Evolutionary conservation across 2,888 invertebrate species (phyloP), one percentile per base, ranked within the genome.

Genomic region (Monopis laevigella): DNA sequence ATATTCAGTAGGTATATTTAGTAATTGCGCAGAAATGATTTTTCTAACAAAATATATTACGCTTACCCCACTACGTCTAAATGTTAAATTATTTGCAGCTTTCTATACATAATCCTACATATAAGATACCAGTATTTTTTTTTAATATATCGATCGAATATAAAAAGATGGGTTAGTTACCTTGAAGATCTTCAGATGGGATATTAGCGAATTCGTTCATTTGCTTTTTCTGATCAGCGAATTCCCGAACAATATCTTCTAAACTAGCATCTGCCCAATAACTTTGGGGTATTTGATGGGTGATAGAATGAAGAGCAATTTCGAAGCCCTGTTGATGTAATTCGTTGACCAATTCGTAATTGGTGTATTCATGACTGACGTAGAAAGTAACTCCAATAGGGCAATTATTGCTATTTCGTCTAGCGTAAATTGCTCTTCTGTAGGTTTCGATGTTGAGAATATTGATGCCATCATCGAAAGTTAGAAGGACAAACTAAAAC

Each of bases 301-400:
- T 82, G 18, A 90, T 84, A 3, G 89, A 89, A 58, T 90, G 89
- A 1, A 89, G 68, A 1, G 86, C 88, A 2, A 90, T 86, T 62
- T 90, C 89, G 46, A 84, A 86, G 0, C 89, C 40, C 16, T 40
- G 17, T 14, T 40, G 27, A 12, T 40, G 28, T 7, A 42, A 14
- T 11, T 42, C 42, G 19, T 42, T 35, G 1, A 85, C 64, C 49
- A 63, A 50, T 2, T 65, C 54, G 50, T 86, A 87, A 53, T 86
- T 82, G 2, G 85, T 84, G 51, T 86, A 87, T 47, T 86, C 83
- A 51, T 88, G 87, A 1, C 85, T 83, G 8, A 86, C 71, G 53
- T 83, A 88, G 55, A 86, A 84, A 0, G 87, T 87, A 17, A 77
- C 84, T 1, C 77, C 65, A 1, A 83, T 75, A 1, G 73, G 68